Percentiles rank a stretch among this genome's conserved stretches.
These are phyloP conservation scores for Vimba vimba DNA, from an alignment of 2,113 vertebrate genomes.

Conservation along the genomic window DNA sequence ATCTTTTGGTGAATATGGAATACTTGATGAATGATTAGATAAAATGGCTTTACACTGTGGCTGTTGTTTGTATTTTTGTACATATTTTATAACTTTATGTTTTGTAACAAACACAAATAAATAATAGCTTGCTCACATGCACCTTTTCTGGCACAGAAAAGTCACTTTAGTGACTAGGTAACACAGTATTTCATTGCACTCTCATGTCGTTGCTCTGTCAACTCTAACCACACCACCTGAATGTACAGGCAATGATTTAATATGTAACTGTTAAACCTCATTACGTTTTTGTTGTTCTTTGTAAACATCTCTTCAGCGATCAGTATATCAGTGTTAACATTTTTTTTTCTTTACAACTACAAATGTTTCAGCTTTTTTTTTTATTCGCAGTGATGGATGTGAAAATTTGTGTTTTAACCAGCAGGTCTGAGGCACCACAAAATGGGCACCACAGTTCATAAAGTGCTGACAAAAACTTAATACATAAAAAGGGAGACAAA, in stretches of 20 bases:
- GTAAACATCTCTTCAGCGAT: not conserved
- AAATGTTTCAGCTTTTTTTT: slow-evolving; percentile 4
- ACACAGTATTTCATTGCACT: slow-evolving; percentile 41
- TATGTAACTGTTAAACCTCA: not conserved
- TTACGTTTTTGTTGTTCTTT: not conserved
- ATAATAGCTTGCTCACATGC: slow-evolving; percentile 20
- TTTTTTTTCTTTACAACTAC: not conserved
- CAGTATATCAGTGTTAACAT: not conserved
- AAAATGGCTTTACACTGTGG: not conserved
- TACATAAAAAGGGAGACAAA: not conserved
- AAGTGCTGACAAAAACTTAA: slow-evolving; percentile 10
- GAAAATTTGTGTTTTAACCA: not conserved
- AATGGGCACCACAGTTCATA: not conserved
- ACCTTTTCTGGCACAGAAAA: slow-evolving; percentile 15
- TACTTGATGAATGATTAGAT: not conserved
- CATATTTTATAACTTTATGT: not conserved
- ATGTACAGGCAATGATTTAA: not conserved
- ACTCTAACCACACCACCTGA: not conserved
- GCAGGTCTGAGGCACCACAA: slow-evolving; percentile 22
- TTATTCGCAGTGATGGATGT: not conserved
- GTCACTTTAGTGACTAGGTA: slow-evolving; percentile 4
- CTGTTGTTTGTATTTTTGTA: not conserved
- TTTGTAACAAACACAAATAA: not conserved
- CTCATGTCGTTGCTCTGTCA: not conserved
- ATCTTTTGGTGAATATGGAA: not conserved